Conservation (phyloP, 2,888 invertebrate genomes). For the Emmelina monodactyla region DNA sequence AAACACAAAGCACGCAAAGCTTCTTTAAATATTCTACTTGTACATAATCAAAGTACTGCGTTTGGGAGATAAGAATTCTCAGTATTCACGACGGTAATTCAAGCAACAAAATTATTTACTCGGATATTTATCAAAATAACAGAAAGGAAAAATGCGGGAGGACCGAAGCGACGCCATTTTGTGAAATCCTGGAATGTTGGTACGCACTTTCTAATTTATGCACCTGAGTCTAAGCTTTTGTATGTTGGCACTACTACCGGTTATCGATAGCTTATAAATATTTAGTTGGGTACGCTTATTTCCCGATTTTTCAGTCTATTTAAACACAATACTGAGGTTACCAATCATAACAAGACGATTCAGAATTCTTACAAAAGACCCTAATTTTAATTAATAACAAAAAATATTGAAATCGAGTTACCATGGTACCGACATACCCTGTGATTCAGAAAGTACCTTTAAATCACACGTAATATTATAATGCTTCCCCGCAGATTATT, state of each 20-base stretch:
- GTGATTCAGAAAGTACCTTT: slow-evolving; percentile 18
- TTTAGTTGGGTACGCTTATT: no score
- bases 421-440: no score
- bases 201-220: slow-evolving; percentile 30
- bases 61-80: slow-evolving; percentile 58
- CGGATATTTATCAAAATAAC: slow-evolving; percentile 54
- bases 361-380: no score
- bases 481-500: slow-evolving; percentile 38
- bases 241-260: slow-evolving; percentile 5
- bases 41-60: slow-evolving; percentile 58
- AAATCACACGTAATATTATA: slow-evolving; percentile 26
- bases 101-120: slow-evolving; percentile 50
- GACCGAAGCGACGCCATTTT: slow-evolving; percentile 17
- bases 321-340: no score
- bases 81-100: slow-evolving; percentile 21
- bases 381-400: no score
- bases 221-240: slow-evolving; percentile 21
- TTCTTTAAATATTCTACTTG: slow-evolving; percentile 50
- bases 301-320: no score
- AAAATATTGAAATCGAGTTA: no score
- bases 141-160: slow-evolving; percentile 22
- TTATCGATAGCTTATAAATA: no score
- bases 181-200: slow-evolving; percentile 19
- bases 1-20: slow-evolving; percentile 44
- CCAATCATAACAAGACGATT: no score